These are phyloP conservation scores for Heliocidaris tuberculata DNA, from an alignment of 35 echinoderm and acorn worm species.

Conservation along the genomic window DNA sequence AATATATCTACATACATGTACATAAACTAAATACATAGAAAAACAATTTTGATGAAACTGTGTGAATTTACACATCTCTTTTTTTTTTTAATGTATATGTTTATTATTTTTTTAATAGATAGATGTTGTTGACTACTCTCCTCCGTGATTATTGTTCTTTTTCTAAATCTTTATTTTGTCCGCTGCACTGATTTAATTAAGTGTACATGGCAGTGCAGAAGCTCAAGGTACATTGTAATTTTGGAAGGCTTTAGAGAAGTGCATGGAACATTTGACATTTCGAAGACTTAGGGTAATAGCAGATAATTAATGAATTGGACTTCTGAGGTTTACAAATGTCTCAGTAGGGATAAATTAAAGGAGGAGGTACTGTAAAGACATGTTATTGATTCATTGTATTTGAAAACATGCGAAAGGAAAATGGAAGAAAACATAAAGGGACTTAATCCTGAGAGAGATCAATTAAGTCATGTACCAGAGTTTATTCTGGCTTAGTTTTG, in stretches of 20 bases:
- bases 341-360: not conserved
- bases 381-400: not conserved
- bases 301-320: conserved; percentile 18
- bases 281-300: not conserved
- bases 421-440: not conserved
- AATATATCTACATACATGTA: too few species aligned
- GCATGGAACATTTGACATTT: not conserved
- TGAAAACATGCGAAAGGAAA: not conserved
- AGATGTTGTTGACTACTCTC: too few species aligned
- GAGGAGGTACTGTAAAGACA: not conserved
- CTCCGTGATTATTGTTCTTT: too few species aligned
- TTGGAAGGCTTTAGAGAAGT: not conserved
- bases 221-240: not conserved
- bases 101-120: too few species aligned
- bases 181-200: not conserved
- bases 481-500: too few species aligned
- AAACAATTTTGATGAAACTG: too few species aligned
- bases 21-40: too few species aligned
- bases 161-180: too few species aligned
- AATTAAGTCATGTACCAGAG: too few species aligned
- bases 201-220: not conserved
- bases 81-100: too few species aligned
- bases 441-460: too few species aligned
- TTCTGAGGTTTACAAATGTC: not conserved
- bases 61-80: too few species aligned